These are phyloP conservation scores for Drosophila neotestacea DNA, from an alignment of 2,888 invertebrate genomes.

Conservation along the genomic window DNA sequence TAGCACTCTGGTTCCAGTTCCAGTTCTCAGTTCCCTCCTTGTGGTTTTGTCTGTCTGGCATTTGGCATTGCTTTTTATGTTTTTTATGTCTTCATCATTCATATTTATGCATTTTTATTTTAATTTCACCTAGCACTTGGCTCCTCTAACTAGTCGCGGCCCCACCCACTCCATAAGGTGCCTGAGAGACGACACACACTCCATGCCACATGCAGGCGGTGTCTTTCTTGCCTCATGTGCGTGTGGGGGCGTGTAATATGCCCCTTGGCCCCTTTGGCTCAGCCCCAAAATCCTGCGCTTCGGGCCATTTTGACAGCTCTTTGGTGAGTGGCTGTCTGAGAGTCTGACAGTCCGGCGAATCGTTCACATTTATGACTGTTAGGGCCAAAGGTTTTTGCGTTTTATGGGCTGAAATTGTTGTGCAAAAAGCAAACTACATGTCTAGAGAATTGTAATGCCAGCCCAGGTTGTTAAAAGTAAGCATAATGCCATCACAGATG, in stretches of 20 bases:
- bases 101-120: slow-evolving; percentile 71
- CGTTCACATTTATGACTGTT: slow-evolving; percentile 68
- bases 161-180: slow-evolving; percentile 49
- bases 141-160: slow-evolving; percentile 46
- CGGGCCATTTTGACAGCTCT: slow-evolving; percentile 66
- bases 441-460: slow-evolving; percentile 43
- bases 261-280: slow-evolving; percentile 15
- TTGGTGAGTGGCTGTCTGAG: slow-evolving; percentile 30
- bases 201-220: slow-evolving; percentile 28
- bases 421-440: slow-evolving; percentile 51
- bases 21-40: slow-evolving; percentile 5
- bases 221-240: slow-evolving; percentile 31
- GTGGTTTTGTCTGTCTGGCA: slow-evolving; percentile 21
- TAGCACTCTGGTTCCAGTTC: slow-evolving; percentile 7
- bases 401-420: slow-evolving; percentile 58
- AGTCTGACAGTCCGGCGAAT: slow-evolving; percentile 47
- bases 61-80: slow-evolving; percentile 32
- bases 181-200: not conserved
- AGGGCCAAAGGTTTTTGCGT: slow-evolving; percentile 70
- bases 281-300: slow-evolving; percentile 18
- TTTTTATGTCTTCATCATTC: slow-evolving; percentile 75
- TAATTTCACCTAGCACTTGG: slow-evolving; percentile 55
- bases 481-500: slow-evolving; percentile 37
- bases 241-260: slow-evolving; percentile 54
- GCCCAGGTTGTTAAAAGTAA: slow-evolving; percentile 48